A percentile compares a stretch with the other conserved stretches of the same genome.
Evolutionary conservation across 2,113 vertebrate species (phyloP).

Genomic region (Sinocyclocheilus anshuiensis): DNA sequence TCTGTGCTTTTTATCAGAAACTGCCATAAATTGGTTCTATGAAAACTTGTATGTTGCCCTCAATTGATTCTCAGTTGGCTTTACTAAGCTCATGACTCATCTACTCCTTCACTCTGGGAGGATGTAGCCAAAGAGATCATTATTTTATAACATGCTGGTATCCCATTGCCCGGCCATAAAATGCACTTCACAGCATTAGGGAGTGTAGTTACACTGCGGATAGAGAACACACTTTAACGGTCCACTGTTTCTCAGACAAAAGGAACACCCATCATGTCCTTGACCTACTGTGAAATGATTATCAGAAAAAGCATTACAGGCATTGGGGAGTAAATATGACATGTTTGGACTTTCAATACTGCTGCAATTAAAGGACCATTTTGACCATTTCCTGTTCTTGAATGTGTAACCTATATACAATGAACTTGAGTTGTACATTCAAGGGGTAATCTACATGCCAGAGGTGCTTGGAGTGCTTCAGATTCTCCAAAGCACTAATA

Average conservation of each 20-base stretch:
- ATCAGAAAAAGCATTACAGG: too few species aligned
- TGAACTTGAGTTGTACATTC: not conserved
- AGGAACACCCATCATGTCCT: constrained; percentile 55
- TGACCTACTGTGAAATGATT: constrained; percentile 45
- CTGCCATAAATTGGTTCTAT: not conserved
- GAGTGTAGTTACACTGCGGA: too few species aligned
- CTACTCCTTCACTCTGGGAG: constrained; percentile 22
- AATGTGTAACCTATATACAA: not conserved
- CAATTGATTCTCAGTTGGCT: constrained; percentile 38
- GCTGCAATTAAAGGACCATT: constrained; percentile 45
- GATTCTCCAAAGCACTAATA: not conserved
- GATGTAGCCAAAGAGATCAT: constrained; percentile 36
- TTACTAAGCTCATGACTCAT: constrained; percentile 28
- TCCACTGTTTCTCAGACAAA: constrained; percentile 51
- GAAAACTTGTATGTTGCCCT: constrained; percentile 35
- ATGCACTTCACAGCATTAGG: not conserved
- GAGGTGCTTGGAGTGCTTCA: not conserved
- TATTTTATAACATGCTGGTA: constrained; percentile 4
- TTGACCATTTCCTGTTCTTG: constrained; percentile 42
- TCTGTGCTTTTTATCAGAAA: not conserved
- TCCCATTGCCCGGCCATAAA: constrained; percentile 26
- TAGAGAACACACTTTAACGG: not conserved
- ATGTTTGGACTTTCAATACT: constrained; percentile 52
- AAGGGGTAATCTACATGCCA: not conserved
- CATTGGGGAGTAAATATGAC: constrained; percentile 51